A percentile compares a stretch with the other conserved stretches of the same genome.
Conservation (phyloP, 2,113 vertebrate species). For the Saccopteryx bilineata region DNA sequence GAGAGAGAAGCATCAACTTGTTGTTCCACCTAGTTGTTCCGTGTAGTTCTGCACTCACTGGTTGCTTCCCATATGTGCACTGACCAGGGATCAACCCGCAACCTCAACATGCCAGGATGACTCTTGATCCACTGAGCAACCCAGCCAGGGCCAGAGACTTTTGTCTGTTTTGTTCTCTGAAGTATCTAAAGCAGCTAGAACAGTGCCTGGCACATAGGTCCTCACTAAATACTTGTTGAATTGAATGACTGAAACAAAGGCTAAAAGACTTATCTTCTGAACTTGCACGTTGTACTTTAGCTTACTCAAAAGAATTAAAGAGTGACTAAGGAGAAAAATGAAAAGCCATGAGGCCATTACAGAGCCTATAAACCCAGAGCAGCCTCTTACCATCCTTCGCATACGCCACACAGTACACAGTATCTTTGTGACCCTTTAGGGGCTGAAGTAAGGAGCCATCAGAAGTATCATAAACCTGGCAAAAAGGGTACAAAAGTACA, state of each 20-base stretch:
- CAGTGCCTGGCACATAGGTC: not conserved
- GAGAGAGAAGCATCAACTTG: no score
- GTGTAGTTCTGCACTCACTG: no score
- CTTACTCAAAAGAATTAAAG: not conserved
- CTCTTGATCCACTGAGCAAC: no score
- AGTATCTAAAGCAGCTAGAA: constrained; percentile 5
- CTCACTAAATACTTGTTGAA: not conserved
- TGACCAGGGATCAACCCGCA: no score
- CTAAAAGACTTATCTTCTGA: not conserved
- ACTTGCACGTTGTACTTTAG: not conserved
- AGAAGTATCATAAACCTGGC: constrained; percentile 96
- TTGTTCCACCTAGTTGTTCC: no score
- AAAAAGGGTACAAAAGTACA: constrained; percentile 24
- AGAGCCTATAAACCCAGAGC: not conserved
- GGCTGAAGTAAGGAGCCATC: constrained; percentile 97
- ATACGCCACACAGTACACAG: constrained; percentile 97
- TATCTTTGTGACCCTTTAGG: constrained; percentile 97
- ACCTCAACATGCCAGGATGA: no score
- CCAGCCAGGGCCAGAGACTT: not conserved
- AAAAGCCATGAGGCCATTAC: not conserved
- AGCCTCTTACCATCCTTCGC: constrained; percentile 95
- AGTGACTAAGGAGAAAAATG: not conserved
- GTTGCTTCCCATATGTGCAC: no score
- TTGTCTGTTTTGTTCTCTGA: constrained; percentile 12
- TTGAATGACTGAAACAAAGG: not conserved